Conservation (phyloP, 2,888 invertebrate species). For the Timema cristinae region DNA sequence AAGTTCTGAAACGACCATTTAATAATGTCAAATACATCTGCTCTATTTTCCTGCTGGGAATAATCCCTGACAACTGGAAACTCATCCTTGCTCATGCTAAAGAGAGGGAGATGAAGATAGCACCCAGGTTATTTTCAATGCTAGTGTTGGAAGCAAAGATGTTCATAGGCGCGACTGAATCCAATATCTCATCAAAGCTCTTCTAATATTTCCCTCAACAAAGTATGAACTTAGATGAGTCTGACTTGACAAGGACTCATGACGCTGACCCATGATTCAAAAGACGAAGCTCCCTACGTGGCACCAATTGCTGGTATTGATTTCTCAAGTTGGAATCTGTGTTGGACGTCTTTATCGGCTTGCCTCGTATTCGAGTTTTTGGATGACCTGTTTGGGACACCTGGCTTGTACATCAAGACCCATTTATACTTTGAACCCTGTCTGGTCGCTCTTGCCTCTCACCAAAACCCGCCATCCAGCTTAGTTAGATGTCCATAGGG, state of each 20-base stretch:
- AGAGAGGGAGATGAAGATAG: not conserved
- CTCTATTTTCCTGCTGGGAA: not conserved
- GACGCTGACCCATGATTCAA: no score
- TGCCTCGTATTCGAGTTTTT: not conserved
- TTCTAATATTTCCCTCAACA: no score
- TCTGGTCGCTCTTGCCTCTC: not conserved
- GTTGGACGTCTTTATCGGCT: no score
- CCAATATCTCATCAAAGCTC: no score
- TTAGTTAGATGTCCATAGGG: not conserved
- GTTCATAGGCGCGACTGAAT: no score
- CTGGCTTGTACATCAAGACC: not conserved
- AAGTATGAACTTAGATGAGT: no score
- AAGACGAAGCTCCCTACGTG: no score
- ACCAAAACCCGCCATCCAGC: constrained; percentile 3
- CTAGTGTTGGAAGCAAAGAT: not conserved
- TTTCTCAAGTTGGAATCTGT: no score
- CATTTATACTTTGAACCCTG: constrained; percentile 1
- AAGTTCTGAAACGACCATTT: no score
- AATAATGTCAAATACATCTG: no score
- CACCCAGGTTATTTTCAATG: not conserved
- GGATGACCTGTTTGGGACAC: constrained; percentile 6
- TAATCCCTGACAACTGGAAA: not conserved
- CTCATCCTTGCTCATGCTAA: not conserved
- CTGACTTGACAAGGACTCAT: no score
- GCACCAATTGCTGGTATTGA: no score